Evolutionary conservation across 2,888 invertebrate species (phyloP), one percentile per base, ranked within the genome.

Genomic region (Philopedon plagiatum): DNA sequence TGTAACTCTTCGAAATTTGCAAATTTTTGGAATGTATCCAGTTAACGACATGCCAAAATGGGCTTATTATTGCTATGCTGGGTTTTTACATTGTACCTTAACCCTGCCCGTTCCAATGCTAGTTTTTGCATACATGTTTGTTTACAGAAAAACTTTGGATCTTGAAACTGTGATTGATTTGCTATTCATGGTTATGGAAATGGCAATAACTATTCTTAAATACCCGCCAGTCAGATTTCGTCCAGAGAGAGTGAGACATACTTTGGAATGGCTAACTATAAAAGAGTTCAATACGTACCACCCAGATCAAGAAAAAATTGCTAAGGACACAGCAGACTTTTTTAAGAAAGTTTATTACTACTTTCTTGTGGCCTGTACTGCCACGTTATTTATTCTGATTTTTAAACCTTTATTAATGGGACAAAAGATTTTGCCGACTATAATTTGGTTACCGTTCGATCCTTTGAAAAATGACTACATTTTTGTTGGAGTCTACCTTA

Each of bases 21-120:
- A 60, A 44, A 13, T 44, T 5, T 60, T 13, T 13, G 60, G 60
- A 26, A 60, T 60, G 60, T 60, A 60, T 44, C 60, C 60, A 7
- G 9, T 60, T 4, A 44, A 60, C 13, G 9, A 29, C 7, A 3
- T 44, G 15, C 41, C 60, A 3, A 29, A 37, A 37, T 37, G 37
- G 37, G 2, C n/a, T 2, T 37, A n/a, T 37, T 37, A 37, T 1
- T 37, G 2, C 0, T 39, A 58, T 15, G 58, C 58, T 19, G 37
- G 13, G 13, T 18, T 58, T 2, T 2, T 37, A 9, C 39, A 58
- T 8, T 18, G 18, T 37, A 58, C 18, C 19, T 37, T 39, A 18
- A 37, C 39, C 9, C 18, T 58, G 19, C 58, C 41, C 1, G 19
- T 37, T 9, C 58, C 58, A 4, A 2, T 41, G 23, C 32, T 58